phyloP scores from a whole-genome alignment of 1,140 invertebrate genomes.

The Drosophila obscura region DNA sequence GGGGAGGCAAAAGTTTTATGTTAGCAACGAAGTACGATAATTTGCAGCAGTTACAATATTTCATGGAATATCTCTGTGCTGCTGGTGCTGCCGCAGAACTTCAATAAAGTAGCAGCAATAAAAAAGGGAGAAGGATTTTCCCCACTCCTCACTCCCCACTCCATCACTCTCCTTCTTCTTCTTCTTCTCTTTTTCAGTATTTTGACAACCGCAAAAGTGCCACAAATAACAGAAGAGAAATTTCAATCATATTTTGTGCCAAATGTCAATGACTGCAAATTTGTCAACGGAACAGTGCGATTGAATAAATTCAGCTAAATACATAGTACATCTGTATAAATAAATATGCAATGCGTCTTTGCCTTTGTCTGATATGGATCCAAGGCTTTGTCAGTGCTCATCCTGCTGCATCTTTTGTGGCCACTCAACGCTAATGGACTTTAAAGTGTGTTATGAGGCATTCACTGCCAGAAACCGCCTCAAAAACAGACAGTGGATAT shows the following conservation, averaged over 20 bases:
- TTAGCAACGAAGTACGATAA: conserved; percentile 69
- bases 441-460: conserved; percentile 77
- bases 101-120: conserved; percentile 57
- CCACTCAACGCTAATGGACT: conserved; percentile 78
- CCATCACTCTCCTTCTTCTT: not conserved
- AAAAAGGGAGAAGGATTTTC: conserved; percentile 48
- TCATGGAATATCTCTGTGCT: conserved; percentile 54
- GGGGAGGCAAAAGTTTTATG: conserved; percentile 58
- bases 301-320: conserved; percentile 57
- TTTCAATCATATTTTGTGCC: conserved; percentile 43
- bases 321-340: conserved; percentile 21
- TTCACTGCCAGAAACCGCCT: conserved; percentile 49
- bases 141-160: not conserved
- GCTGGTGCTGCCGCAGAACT: conserved; percentile 28
- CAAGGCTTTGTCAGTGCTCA: conserved; percentile 17
- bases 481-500: conserved; percentile 28
- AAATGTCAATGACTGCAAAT: conserved; percentile 52
- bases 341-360: conserved; percentile 45
- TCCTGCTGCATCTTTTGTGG: conserved; percentile 34
- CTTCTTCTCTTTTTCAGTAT: conserved; percentile 36
- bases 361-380: conserved; percentile 41
- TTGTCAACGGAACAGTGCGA: conserved; percentile 18
- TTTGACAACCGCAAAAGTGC: conserved; percentile 49
- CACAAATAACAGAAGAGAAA: conserved; percentile 38
- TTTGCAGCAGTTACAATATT: conserved; percentile 70